Evolutionary conservation across 2,888 invertebrate species (phyloP), one percentile per base, ranked within the genome.

Genomic region (Drosophila limbata): DNA sequence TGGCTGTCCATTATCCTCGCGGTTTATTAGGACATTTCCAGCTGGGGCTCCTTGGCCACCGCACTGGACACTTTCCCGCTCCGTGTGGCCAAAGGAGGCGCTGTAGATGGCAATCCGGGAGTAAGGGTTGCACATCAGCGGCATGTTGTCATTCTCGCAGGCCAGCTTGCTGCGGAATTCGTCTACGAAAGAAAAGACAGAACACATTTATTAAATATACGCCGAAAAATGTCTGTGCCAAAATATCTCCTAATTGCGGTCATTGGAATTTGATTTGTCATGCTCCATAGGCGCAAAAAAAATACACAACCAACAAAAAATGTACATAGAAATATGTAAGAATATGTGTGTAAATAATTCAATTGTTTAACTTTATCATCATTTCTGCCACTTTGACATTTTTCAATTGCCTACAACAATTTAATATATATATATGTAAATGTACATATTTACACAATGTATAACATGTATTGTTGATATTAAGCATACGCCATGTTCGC

Each of bases 121-220:
- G 92, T 96, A 96, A 52, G 96, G 96, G 93, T 96, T 95, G 93
- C 98, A 98, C 91, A 96, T 95, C 90, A 99, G 94, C 91, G 96
- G 96, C 90, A 98, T 95, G 86, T 96, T 95, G 90, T 98, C 97
- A 91, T 97, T 97, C 92, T 98, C 97, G 93, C 98, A 99, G 76
- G 97, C 97, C 90, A 97, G 96, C 94, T 97, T 97, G 92, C 97
- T 98, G 75, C 97, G 95, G 93, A 98, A 98, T 92, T 98, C 97
- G 93, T 97, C 98, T 98, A 6, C 5, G 6, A 6, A 25, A 25
- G 95, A 35, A 73, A 55, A 65, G 52, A 73, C 56, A 55, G 48
- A 53, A 53, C 2, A 25, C 45, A 70, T 61, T 45, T 60, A 66
- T 76, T 65, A 52, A 70, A 64, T 52, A 35, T 1, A 61, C 40